These are phyloP conservation scores for Odontothrips loti DNA, from an alignment of 2,888 invertebrate species.

Conservation along the genomic window DNA sequence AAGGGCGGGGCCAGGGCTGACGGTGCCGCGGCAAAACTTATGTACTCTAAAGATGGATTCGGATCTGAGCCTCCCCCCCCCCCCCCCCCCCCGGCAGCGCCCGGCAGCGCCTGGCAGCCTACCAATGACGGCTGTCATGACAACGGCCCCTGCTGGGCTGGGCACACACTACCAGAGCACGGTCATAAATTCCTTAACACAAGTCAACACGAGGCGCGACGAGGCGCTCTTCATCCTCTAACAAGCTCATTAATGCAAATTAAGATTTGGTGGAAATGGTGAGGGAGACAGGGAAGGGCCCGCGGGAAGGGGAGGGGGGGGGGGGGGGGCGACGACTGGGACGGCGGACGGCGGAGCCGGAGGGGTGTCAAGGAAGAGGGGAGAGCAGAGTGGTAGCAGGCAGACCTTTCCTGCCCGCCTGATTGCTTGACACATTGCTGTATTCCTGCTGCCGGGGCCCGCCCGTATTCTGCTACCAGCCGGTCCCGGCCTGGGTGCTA, in stretches of 20 bases:
- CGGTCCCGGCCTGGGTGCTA: background rate
- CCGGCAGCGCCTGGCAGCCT: background rate
- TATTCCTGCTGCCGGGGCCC: too few relatives aligned
- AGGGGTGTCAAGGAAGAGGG: background rate
- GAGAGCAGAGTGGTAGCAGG: background rate
- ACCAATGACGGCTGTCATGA: background rate
- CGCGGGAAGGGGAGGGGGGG: background rate
- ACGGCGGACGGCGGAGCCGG: background rate
- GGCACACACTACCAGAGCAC: background rate
- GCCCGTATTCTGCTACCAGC: too few relatives aligned
- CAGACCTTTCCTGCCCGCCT: background rate
- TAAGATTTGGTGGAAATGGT: constrained; percentile 19
- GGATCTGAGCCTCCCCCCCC: background rate
- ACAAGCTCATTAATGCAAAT: constrained; percentile 26
- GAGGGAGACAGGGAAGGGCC: background rate
- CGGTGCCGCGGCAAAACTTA: too few relatives aligned
- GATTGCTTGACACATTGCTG: too few relatives aligned
- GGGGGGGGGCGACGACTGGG: background rate
- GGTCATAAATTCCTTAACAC: constrained; percentile 20
- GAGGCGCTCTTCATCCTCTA: background rate
- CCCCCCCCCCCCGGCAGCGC: too few relatives aligned
- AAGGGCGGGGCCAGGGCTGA: too few relatives aligned
- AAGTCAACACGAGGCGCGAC: constrained; percentile 4
- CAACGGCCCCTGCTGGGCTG: background rate
- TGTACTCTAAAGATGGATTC: background rate